Evolutionary conservation across 30 jellyfish, hydroid and myxozoan genomes (phyloP).

Genomic region (Mastigias papua): DNA sequence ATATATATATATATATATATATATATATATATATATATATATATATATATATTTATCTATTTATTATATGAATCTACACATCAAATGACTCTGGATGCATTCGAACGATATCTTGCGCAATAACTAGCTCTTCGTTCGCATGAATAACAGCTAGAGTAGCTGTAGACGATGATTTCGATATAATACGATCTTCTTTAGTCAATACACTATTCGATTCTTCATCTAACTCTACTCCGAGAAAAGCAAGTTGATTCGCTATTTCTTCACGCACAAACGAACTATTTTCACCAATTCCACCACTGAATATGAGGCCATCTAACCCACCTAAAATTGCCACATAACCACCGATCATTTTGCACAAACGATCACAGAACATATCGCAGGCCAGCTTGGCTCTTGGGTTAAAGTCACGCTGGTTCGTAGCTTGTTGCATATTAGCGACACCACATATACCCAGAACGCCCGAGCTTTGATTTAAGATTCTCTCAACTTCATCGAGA

Average conservation of each 20-base stretch:
- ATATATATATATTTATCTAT: background rate
- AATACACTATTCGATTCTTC: constrained; percentile 15
- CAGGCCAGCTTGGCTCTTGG: constrained; percentile 70
- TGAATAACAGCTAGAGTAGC: constrained; percentile 61
- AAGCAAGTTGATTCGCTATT: constrained; percentile 46
- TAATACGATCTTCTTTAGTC: constrained; percentile 37
- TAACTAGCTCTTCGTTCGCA: constrained; percentile 72
- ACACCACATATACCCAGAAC: constrained; percentile 79
- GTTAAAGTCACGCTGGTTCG: constrained; percentile 58
- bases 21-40: no score
- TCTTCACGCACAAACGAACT: constrained; percentile 55
- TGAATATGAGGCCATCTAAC: constrained; percentile 81
- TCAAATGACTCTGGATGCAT: constrained; percentile 50
- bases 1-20: no score
- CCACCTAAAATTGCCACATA: constrained; percentile 69
- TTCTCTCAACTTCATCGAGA: constrained; percentile 64
- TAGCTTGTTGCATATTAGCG: constrained; percentile 28
- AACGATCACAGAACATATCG: constrained; percentile 53
- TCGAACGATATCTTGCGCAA: constrained; percentile 64
- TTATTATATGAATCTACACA: background rate
- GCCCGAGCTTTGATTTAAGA: constrained; percentile 71
- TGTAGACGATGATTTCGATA: constrained; percentile 28
- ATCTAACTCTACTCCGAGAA: constrained; percentile 60
- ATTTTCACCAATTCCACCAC: constrained; percentile 92
- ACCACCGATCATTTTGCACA: constrained; percentile 78